Percentiles rank a stretch among this genome's conserved stretches.
These are phyloP conservation scores for Himalopsyche anomala DNA, from an alignment of 2,888 invertebrate species.

Conservation along the genomic window DNA sequence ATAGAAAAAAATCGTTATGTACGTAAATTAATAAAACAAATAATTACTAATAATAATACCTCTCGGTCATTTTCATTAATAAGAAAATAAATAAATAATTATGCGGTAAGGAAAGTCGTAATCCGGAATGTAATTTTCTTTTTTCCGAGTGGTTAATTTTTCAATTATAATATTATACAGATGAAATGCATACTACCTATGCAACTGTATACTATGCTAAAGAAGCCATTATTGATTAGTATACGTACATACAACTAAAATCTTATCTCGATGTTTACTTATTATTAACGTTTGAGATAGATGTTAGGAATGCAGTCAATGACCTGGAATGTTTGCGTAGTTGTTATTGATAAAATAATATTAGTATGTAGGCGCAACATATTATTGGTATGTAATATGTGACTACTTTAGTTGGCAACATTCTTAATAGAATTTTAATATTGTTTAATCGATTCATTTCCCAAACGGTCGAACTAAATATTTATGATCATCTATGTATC, in stretches of 20 bases:
- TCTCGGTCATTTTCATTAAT: not conserved
- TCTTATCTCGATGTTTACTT: constrained; percentile 3
- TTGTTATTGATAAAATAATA: not conserved
- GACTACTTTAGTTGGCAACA: no score
- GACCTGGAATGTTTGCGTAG: constrained; percentile 1
- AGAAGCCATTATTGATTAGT: not conserved
- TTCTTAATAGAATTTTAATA: no score
- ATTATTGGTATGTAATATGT: no score
- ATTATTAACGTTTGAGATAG: not conserved
- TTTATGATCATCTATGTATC: no score
- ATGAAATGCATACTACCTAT: not conserved
- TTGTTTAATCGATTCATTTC: no score
- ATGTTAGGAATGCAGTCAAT: constrained; percentile 13
- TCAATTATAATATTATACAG: not conserved
- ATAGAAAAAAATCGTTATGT: not conserved
- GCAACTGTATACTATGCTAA: not conserved
- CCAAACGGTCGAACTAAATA: no score
- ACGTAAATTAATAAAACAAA: not conserved
- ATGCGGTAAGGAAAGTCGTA: not conserved
- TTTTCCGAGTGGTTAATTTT: constrained; percentile 3
- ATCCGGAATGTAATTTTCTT: not conserved
- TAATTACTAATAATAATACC: no score
- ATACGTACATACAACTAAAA: not conserved
- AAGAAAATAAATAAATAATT: not conserved
- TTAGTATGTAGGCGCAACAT: no score